Conservation (phyloP, 2,888 invertebrate genomes). For the Melieria crassipennis region DNA sequence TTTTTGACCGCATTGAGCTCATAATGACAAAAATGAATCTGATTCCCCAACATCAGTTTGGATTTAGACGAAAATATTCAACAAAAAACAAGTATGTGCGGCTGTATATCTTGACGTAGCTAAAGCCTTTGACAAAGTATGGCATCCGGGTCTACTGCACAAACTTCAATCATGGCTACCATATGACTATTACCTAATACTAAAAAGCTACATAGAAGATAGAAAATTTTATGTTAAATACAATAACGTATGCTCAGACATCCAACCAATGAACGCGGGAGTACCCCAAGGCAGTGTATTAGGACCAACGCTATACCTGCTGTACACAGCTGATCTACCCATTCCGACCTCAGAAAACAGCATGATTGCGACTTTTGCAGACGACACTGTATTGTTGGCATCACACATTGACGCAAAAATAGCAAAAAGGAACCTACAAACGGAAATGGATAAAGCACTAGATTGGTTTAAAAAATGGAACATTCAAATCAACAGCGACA, state of each 20-base stretch:
- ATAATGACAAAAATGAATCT: conserved; percentile 10
- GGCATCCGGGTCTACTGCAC: not conserved
- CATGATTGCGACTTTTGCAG: not conserved
- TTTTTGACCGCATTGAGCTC: not conserved
- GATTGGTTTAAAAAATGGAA: no score
- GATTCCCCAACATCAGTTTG: conserved; percentile 26
- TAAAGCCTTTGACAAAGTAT: conserved; percentile 5
- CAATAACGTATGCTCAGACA: not conserved
- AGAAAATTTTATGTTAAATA: not conserved
- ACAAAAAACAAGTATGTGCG: not conserved
- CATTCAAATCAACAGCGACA: no score
- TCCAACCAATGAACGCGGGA: not conserved
- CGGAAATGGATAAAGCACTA: no score
- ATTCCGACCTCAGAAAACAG: not conserved
- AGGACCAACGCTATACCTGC: not conserved
- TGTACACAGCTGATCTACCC: not conserved
- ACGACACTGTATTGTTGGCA: not conserved
- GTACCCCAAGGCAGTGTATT: not conserved
- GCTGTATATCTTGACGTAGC: not conserved
- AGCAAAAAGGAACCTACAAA: not conserved
- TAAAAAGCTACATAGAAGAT: not conserved
- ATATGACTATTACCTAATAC: not conserved
- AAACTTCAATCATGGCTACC: not conserved
- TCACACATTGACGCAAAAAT: not conserved
- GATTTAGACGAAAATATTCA: conserved; percentile 12